Evolutionary conservation across 2,888 invertebrate species (phyloP).

Genomic region (Dorcus hopei): DNA sequence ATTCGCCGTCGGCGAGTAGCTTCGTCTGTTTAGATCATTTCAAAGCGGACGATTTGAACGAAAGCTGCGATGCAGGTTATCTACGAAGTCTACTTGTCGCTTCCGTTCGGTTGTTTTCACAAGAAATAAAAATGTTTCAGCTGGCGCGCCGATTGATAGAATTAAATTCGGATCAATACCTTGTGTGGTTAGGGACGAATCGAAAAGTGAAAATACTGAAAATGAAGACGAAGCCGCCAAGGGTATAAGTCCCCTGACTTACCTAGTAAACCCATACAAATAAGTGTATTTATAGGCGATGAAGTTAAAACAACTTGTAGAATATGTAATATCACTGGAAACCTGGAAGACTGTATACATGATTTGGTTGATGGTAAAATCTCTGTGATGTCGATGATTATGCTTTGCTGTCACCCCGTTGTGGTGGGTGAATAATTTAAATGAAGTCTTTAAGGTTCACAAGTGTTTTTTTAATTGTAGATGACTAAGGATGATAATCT

Average conservation of each 20-base stretch:
- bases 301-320: slow-evolving; percentile 4
- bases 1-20: slow-evolving; percentile 25
- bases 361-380: slow-evolving; percentile 7
- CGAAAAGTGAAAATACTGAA: background rate
- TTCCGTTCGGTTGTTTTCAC: background rate
- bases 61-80: slow-evolving; percentile 6
- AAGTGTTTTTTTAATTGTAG: background rate
- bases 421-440: slow-evolving; percentile 23
- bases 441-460: background rate
- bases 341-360: slow-evolving; percentile 7
- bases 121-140: slow-evolving; percentile 2
- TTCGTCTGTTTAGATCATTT: slow-evolving; percentile 42
- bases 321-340: slow-evolving; percentile 4
- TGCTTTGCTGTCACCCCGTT: slow-evolving; percentile 30
- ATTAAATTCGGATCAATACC: slow-evolving; percentile 7
- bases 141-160: slow-evolving; percentile 3
- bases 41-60: slow-evolving; percentile 10
- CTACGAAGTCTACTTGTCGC: slow-evolving; percentile 1
- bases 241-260: background rate
- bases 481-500: slow-evolving; percentile 29
- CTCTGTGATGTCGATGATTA: slow-evolving; percentile 24
- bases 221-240: background rate
- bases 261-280: background rate
- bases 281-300: background rate
- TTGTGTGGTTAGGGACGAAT: background rate